Percentiles rank a stretch among this genome's conserved stretches.
These are phyloP conservation scores for Luidia sarsii DNA, from an alignment of 53 echinoderm and acorn worm species.

Conservation along the genomic window DNA sequence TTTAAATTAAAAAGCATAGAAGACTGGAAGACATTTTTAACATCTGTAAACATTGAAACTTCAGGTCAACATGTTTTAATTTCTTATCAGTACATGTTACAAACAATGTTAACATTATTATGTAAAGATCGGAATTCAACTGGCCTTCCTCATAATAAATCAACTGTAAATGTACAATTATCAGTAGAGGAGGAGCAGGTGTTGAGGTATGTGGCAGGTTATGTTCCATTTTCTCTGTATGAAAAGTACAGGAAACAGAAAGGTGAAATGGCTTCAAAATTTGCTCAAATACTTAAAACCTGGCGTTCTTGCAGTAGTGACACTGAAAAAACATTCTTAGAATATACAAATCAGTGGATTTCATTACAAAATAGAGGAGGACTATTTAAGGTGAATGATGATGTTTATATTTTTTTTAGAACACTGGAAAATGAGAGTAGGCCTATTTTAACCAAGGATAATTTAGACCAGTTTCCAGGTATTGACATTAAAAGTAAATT, in stretches of 20 bases:
- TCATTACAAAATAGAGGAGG: constrained; percentile 19
- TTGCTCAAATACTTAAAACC: neutral
- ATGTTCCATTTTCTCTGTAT: constrained; percentile 13
- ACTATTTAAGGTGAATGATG: neutral
- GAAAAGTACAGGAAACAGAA: neutral
- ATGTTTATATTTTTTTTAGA: constrained; percentile 34
- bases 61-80: neutral
- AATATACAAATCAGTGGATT: constrained; percentile 12
- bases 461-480: neutral
- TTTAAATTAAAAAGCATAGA: neutral
- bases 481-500: neutral
- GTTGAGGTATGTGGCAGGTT: constrained; percentile 16
- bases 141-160: neutral
- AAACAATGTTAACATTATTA: neutral
- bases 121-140: neutral
- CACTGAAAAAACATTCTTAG: neutral
- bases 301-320: neutral
- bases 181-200: constrained; percentile 21
- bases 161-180: neutral
- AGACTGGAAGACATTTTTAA: neutral
- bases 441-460: neutral
- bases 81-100: neutral
- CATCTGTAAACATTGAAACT: neutral
- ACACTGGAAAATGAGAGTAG: neutral
- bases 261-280: neutral